Conservation (phyloP, 37 sponge, comb jelly and placozoan species). For the Lycopodina hypogea region DNA sequence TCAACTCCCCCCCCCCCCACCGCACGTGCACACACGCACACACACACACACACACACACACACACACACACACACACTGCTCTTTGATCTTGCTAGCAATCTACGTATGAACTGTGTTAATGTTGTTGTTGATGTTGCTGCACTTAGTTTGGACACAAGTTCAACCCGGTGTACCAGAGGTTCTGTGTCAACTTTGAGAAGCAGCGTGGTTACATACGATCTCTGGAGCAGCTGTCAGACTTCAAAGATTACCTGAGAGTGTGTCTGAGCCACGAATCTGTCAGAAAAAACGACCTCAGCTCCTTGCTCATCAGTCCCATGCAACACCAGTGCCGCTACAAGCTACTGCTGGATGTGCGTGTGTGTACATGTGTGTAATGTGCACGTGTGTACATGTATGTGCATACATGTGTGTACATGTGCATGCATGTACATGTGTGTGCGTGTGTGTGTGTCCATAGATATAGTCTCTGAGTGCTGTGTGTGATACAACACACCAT, state of each 20-base stretch:
- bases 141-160: constrained; percentile 69
- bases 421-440: too few species aligned
- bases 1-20: too few species aligned
- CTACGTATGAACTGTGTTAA: not conserved
- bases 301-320: constrained; percentile 51
- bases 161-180: constrained; percentile 57
- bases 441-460: too few species aligned
- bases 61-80: too few species aligned
- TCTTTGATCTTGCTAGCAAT: too few species aligned
- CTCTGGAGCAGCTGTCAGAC: constrained; percentile 26
- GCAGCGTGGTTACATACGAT: constrained; percentile 33
- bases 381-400: too few species aligned
- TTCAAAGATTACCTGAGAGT: constrained; percentile 37
- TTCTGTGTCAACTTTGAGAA: constrained; percentile 62
- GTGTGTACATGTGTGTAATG: not conserved
- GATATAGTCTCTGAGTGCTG: too few species aligned
- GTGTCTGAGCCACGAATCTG: constrained; percentile 15
- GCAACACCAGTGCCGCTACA: constrained; percentile 57
- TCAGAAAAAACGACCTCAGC: constrained; percentile 34
- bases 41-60: too few species aligned
- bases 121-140: not conserved
- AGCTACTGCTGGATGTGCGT: constrained; percentile 49
- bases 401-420: too few species aligned
- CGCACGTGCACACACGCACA: too few species aligned
- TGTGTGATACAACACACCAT: too few species aligned